phyloP scores from a whole-genome alignment of 2,888 invertebrate genomes.

The Silvanus unidentatus region DNA sequence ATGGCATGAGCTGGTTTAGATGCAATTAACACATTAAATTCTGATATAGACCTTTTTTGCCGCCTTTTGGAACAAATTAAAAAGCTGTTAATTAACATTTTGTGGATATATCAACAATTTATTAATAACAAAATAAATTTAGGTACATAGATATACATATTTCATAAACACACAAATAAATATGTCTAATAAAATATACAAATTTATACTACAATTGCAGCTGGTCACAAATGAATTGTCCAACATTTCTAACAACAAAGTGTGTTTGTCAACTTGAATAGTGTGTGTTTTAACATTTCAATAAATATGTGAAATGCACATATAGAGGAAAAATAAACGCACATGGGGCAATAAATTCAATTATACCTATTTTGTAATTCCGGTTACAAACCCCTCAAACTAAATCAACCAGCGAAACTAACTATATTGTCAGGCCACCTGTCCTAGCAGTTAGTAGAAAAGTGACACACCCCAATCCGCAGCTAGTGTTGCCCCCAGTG shows the following conservation, averaged over 20 bases:
- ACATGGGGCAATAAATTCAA: conserved; percentile 39
- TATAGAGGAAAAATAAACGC: conserved; percentile 8
- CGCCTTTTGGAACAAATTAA: too few species aligned
- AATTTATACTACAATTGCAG: too few species aligned
- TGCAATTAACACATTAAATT: too few species aligned
- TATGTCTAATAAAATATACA: too few species aligned
- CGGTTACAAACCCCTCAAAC: conserved; percentile 27
- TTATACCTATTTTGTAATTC: conserved; percentile 34
- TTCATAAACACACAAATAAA: too few species aligned
- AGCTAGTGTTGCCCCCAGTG: conserved; percentile 15
- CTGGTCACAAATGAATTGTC: too few species aligned
- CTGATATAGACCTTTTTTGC: too few species aligned
- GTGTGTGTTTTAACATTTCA: conserved; percentile 1
- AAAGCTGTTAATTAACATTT: too few species aligned
- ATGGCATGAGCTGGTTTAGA: too few species aligned
- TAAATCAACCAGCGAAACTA: conserved; percentile 37
- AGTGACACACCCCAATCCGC: conserved; percentile 25
- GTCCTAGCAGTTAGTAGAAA: conserved; percentile 32
- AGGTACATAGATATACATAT: too few species aligned
- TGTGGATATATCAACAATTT: too few species aligned
- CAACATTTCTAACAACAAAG: not conserved
- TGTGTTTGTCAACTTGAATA: not conserved
- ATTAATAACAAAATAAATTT: too few species aligned
- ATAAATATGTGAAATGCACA: not conserved
- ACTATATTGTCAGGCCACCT: conserved; percentile 41